Base-by-base conservation (phyloP, 2,888 invertebrate genomes). In the Sycophila texana region DNA sequence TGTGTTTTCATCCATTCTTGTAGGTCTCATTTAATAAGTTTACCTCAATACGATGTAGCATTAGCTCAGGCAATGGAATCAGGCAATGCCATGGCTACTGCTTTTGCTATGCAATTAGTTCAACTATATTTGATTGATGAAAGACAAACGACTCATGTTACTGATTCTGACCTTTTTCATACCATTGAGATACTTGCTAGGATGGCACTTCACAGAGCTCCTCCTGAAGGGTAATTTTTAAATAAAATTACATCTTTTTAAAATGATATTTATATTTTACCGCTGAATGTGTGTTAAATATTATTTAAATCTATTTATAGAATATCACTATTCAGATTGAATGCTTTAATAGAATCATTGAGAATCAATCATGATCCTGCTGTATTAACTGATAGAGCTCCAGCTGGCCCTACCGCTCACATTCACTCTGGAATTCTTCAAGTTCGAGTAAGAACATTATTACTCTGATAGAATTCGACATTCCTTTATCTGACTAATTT, bases 341-440 rank as follows among this genome's bases (percentile, higher is more conserved):
- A 94, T 0, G 93, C 94, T 73, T 92, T 98, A 74, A 94, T 98
- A 73, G 98, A 98, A 85, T 93, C 96, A 82, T 91, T 98, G 30
- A 92, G 96, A 86, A 95, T 94, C 83, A 93, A 91, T 86, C 95
- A 95, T 85, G 96, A 96, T 86, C 93, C 94, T 0, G 93, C 93
- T 10, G 94, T 95, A 85, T 92, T 96, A 74, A 94, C 95, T 2
- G 98, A 98, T 85, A 92, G 96, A 82, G 93, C 95, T 18, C 93
- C 95, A 0, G 93, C 94, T 22, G 96, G 96, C 22, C 95, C 97
- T 1, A 95, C 96, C 4, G 95, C 96, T 30, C 97, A 98, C 89
- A 97, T 98, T 87, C 97, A 98, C 90, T 96, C 97, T 74, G 98
- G 98, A 80, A 96, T 98, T 88, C 93, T 95, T 84, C 96, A 96